These are phyloP conservation scores for Sebastes flavidus DNA, from an alignment of 2,797 vertebrate species.

Conservation along the genomic window DNA sequence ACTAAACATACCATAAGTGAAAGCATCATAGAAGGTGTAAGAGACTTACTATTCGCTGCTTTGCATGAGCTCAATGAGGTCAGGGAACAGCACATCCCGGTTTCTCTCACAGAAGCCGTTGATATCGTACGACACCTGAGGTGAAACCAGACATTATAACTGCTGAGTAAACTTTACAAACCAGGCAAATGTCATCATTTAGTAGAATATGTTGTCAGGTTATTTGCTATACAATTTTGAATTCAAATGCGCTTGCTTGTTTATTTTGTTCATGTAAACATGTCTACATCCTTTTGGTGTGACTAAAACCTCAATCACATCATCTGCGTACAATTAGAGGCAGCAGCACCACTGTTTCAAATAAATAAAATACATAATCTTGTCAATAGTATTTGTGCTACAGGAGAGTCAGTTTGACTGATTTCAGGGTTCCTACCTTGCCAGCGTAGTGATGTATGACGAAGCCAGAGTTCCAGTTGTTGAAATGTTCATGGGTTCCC, in stretches of 20 bases:
- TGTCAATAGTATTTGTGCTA: not conserved
- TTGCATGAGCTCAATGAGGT: constrained; percentile 98
- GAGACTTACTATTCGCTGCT: constrained; percentile 92
- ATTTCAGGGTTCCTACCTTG: constrained; percentile 81
- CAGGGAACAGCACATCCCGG: constrained; percentile 93
- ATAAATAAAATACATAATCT: not conserved
- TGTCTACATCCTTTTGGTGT: not conserved
- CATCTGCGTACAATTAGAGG: not conserved
- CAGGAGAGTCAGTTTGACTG: not conserved
- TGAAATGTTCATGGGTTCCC: constrained; percentile 95
- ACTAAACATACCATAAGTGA: accelerated
- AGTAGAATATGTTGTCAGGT: not conserved
- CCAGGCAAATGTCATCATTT: not conserved
- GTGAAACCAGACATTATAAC: not conserved
- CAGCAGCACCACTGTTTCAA: not conserved
- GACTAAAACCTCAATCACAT: not conserved
- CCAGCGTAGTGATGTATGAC: constrained; percentile 96
- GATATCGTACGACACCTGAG: constrained; percentile 93
- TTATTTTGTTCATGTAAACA: not conserved
- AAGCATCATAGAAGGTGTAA: not conserved
- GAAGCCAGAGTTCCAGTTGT: constrained; percentile 94
- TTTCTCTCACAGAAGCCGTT: constrained; percentile 95
- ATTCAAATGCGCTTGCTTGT: not conserved
- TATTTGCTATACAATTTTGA: not conserved
- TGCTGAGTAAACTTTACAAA: not conserved